phyloP scores from a whole-genome alignment of 1,140 invertebrate species.

The Lordiphosa collinella region DNA sequence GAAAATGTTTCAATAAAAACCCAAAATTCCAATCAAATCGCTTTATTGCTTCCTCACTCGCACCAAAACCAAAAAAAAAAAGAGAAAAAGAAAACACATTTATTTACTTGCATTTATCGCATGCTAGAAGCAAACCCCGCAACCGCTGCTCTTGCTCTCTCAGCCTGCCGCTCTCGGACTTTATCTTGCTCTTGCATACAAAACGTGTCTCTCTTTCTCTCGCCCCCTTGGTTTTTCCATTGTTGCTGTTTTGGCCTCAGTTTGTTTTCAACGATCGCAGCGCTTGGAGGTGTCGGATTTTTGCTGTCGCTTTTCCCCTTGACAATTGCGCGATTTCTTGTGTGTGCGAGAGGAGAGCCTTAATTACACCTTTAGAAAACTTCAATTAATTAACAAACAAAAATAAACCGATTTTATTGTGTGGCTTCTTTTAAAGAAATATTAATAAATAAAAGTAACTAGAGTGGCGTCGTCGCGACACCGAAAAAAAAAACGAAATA shows the following conservation, averaged over 20 bases:
- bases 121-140: conserved; percentile 26
- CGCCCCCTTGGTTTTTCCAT: neutral
- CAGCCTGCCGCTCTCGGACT: neutral
- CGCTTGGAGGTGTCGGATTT: conserved; percentile 42
- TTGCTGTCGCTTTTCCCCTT: conserved; percentile 8
- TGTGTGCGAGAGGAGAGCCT: too few species aligned
- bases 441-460: conserved; percentile 54
- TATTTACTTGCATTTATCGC: conserved; percentile 45
- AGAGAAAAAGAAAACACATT: conserved; percentile 24
- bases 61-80: neutral
- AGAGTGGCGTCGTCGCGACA: conserved; percentile 54
- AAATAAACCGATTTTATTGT: conserved; percentile 5
- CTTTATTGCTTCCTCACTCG: neutral
- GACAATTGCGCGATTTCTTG: conserved; percentile 45
- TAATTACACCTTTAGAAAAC: conserved; percentile 52
- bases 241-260: conserved; percentile 12
- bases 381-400: conserved; percentile 66
- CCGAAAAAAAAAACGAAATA: neutral
- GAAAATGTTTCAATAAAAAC: too few species aligned
- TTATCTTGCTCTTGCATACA: too few species aligned
- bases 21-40: neutral
- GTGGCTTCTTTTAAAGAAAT: conserved; percentile 34
- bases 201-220: conserved; percentile 10
- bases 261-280: conserved; percentile 55
- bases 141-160: neutral